These are phyloP conservation scores for Mandrillus leucophaeus DNA, from an alignment of 2,113 vertebrate species.

Conservation along the genomic window DNA sequence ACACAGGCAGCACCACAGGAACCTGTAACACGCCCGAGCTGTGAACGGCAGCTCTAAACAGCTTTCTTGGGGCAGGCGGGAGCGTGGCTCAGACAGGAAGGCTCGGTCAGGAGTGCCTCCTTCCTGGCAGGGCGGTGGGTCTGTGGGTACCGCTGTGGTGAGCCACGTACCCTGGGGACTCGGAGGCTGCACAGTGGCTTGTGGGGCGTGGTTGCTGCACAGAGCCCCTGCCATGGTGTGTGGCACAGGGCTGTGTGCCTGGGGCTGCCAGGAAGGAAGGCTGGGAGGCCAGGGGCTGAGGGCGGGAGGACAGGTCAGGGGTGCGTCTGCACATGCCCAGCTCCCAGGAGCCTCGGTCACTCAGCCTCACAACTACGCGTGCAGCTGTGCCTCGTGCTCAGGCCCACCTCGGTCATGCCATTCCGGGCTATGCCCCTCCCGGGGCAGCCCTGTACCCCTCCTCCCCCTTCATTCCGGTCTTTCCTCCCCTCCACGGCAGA, in stretches of 20 bases:
- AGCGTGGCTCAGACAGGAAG: not conserved
- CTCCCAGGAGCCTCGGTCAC: not conserved
- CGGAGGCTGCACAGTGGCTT: accelerated
- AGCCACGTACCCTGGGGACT: not conserved
- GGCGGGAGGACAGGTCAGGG: not conserved
- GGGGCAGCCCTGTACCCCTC: not conserved
- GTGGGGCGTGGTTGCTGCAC: accelerated
- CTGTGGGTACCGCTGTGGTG: accelerated
- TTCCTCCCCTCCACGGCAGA: not conserved
- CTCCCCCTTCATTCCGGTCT: not conserved
- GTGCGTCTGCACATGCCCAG: not conserved
- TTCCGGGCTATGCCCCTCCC: not conserved
- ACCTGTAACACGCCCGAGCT: accelerated
- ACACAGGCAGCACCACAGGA: not conserved
- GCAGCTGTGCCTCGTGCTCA: not conserved
- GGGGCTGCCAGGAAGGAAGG: not conserved
- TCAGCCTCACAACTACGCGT: accelerated
- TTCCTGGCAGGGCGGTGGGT: not conserved
- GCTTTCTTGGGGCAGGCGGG: too few relatives aligned
- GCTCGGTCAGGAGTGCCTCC: not conserved
- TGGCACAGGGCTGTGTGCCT: not conserved
- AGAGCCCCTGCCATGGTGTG: not conserved
- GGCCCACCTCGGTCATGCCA: not conserved
- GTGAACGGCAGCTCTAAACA: accelerated
- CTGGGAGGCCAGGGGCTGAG: not conserved